Percentiles rank a stretch among this genome's conserved stretches.
Conservation (phyloP, 2,113 vertebrate species). For the Rhinolophus ferrumequinum region DNA sequence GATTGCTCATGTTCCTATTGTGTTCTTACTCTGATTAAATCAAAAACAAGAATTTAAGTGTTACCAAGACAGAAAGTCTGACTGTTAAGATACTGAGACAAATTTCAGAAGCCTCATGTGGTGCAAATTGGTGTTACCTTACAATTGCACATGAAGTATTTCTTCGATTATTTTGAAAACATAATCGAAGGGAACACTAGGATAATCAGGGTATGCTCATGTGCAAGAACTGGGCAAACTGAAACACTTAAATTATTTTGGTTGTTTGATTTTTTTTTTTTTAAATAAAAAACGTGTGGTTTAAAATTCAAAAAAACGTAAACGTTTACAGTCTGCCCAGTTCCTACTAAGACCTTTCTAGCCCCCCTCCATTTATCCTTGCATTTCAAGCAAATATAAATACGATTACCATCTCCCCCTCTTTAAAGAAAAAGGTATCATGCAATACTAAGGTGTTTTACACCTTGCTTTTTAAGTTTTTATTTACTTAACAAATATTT, state of each 20-base stretch:
- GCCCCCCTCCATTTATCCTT: background rate
- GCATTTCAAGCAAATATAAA: background rate
- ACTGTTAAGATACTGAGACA: background rate
- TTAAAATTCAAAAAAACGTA: background rate
- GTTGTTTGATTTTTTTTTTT: background rate
- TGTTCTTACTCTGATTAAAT: background rate
- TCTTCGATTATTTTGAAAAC: background rate
- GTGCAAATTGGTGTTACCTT: background rate
- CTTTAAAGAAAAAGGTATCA: background rate
- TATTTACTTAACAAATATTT: background rate
- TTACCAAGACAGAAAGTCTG: background rate
- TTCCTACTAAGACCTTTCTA: background rate
- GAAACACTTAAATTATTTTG: background rate
- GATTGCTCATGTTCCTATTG: background rate
- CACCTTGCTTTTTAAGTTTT: background rate
- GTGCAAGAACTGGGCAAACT: background rate
- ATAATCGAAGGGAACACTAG: background rate
- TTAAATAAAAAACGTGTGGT: background rate
- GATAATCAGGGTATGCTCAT: background rate
- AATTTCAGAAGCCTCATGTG: background rate
- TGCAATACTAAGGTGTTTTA: background rate
- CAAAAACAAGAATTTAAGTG: background rate
- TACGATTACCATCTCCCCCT: background rate
- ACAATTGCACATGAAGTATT: background rate
- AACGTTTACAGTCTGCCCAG: background rate